phyloP scores from a whole-genome alignment of 2,113 vertebrate genomes.

The Sceloporus undulatus region DNA sequence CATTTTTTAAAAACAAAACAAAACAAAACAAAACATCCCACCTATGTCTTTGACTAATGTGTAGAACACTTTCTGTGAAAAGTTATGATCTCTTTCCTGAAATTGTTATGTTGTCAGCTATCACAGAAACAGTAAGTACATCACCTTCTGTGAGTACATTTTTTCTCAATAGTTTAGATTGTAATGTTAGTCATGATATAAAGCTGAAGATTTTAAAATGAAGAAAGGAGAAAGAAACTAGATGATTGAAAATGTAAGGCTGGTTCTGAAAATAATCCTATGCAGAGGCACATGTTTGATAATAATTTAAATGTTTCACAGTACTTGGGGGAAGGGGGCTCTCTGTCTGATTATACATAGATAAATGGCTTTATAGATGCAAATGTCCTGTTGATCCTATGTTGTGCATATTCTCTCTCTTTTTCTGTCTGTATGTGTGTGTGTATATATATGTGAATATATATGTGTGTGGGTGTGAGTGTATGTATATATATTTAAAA shows the following conservation, averaged over 20 bases:
- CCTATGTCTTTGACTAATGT: not conserved
- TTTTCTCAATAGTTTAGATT: slow-evolving; percentile 27
- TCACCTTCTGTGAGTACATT: slow-evolving; percentile 34
- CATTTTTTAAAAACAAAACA: not conserved
- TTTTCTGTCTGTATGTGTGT: too few relatives aligned
- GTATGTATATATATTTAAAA: not conserved
- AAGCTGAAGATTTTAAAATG: slow-evolving; percentile 43
- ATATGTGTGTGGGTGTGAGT: too few relatives aligned
- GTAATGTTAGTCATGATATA: not conserved
- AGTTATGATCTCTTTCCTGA: not conserved
- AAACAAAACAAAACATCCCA: not conserved
- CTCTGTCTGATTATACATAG: not conserved
- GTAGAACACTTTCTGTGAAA: not conserved
- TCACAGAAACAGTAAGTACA: slow-evolving; percentile 45
- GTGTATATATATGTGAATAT: too few relatives aligned
- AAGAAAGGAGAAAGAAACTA: not conserved
- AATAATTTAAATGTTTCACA: not conserved
- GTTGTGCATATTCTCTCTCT: not conserved
- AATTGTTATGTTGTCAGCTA: slow-evolving; percentile 19
- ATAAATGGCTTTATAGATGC: not conserved
- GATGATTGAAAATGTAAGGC: slow-evolving; percentile 17
- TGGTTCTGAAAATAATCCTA: slow-evolving; percentile 6
- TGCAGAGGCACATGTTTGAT: not conserved
- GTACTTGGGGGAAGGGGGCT: not conserved
- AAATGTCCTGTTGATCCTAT: not conserved